These are phyloP conservation scores for Brienomyrus longianalis DNA, from an alignment of 2,113 vertebrate genomes.

Conservation along the genomic window DNA sequence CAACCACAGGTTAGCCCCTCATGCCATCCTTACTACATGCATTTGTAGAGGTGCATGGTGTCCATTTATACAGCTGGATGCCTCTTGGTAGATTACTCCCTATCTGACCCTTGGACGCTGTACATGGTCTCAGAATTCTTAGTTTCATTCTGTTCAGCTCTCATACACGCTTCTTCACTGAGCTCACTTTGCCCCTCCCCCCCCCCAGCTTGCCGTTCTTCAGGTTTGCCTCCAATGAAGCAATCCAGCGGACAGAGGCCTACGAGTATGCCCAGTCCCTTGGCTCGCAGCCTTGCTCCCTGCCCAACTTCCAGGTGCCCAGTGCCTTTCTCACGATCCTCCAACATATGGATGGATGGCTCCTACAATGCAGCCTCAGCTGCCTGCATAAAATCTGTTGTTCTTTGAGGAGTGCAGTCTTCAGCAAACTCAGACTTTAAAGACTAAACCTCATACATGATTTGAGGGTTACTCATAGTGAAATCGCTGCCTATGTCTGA, in stretches of 20 bases:
- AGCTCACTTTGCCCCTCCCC: background rate
- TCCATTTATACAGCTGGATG: background rate
- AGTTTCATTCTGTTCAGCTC: background rate
- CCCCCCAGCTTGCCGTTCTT: constrained; percentile 69
- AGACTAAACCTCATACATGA: background rate
- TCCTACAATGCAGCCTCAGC: background rate
- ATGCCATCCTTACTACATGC: background rate
- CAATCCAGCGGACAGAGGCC: constrained; percentile 91
- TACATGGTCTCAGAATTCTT: background rate
- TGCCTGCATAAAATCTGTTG: background rate
- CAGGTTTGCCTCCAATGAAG: constrained; percentile 85
- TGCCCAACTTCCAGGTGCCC: constrained; percentile 86
- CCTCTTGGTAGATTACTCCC: background rate
- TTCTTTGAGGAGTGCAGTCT: background rate
- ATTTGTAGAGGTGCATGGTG: background rate
- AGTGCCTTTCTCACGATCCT: background rate
- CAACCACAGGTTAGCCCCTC: constrained; percentile 76
- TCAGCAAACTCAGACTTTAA: background rate
- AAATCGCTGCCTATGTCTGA: background rate
- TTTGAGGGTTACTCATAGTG: background rate
- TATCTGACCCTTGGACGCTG: background rate
- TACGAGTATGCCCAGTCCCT: constrained; percentile 92
- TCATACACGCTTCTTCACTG: background rate
- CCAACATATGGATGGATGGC: background rate
- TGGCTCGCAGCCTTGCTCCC: constrained; percentile 68